Conservation (phyloP, 2,888 invertebrate genomes). For the Margaritifera margaritifera region DNA sequence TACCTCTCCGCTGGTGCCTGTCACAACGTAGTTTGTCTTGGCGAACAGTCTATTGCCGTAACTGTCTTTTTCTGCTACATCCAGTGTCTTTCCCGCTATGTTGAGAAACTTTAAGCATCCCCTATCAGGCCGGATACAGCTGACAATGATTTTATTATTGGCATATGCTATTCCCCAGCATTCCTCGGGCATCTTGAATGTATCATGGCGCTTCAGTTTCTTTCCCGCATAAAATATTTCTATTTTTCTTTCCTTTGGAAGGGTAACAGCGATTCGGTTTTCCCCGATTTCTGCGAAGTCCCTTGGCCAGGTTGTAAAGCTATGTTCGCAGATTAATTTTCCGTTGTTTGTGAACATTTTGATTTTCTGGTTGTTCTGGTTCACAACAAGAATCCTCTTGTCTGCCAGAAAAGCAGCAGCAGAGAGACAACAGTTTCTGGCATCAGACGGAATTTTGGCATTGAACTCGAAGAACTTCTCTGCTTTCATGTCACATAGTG, state of each 20-base stretch:
- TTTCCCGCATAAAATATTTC: constrained; percentile 40
- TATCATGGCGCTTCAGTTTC: constrained; percentile 34
- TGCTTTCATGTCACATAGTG: constrained; percentile 30
- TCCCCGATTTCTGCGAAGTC: constrained; percentile 36
- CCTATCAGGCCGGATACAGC: constrained; percentile 34
- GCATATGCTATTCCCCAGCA: constrained; percentile 38
- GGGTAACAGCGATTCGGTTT: constrained; percentile 35
- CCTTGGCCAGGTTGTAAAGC: constrained; percentile 38
- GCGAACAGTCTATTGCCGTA: constrained; percentile 35
- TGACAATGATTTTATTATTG: constrained; percentile 30
- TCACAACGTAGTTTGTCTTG: constrained; percentile 39
- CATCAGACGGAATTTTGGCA: constrained; percentile 33
- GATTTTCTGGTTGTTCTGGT: constrained; percentile 43
- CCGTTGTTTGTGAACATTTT: constrained; percentile 35
- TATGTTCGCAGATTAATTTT: constrained; percentile 29
- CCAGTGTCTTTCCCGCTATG: constrained; percentile 34
- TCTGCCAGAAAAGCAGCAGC: constrained; percentile 35
- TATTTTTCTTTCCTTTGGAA: constrained; percentile 37
- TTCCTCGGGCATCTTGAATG: constrained; percentile 36
- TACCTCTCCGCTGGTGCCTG: constrained; percentile 27
- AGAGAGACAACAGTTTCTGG: constrained; percentile 36
- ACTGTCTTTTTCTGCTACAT: constrained; percentile 34
- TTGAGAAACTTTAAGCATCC: constrained; percentile 35
- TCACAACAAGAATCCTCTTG: constrained; percentile 25
- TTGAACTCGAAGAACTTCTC: constrained; percentile 36